Evolutionary conservation across 2,888 invertebrate genomes (phyloP).

Genomic region (Silvanus unidentatus): DNA sequence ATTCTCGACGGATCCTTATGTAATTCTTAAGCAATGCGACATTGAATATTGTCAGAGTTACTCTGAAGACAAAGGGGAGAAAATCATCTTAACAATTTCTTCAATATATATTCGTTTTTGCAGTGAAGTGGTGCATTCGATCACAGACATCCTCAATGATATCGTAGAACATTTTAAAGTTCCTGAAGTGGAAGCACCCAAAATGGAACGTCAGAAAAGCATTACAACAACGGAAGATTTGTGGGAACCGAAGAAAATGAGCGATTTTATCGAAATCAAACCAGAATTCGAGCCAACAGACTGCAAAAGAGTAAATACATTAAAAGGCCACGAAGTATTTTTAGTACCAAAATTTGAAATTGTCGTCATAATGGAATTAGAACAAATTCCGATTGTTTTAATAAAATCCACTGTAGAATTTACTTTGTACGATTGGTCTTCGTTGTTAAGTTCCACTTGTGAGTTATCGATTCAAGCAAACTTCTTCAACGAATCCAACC

Average conservation of each 20-base stretch:
- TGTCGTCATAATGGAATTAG: constrained; percentile 59
- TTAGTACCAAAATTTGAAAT: constrained; percentile 51
- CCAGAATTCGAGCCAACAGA: background rate
- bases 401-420: constrained; percentile 54
- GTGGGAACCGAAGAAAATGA: constrained; percentile 66
- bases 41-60: constrained; percentile 61
- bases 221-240: constrained; percentile 52
- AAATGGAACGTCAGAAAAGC: constrained; percentile 13
- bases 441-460: constrained; percentile 41
- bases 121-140: constrained; percentile 65
- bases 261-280: constrained; percentile 28
- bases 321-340: constrained; percentile 26
- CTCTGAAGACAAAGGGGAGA: constrained; percentile 60
- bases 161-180: constrained; percentile 45
- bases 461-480: constrained; percentile 48
- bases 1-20: constrained; percentile 47
- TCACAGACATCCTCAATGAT: constrained; percentile 52
- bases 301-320: background rate
- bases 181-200: constrained; percentile 32
- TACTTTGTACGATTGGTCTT: constrained; percentile 63
- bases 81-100: constrained; percentile 60
- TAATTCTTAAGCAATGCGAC: constrained; percentile 64
- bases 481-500: constrained; percentile 42
- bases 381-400: constrained; percentile 54
- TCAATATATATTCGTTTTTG: constrained; percentile 67